Base-by-base conservation (phyloP, 2,797 vertebrate genomes). In the Periparus ater region DNA sequence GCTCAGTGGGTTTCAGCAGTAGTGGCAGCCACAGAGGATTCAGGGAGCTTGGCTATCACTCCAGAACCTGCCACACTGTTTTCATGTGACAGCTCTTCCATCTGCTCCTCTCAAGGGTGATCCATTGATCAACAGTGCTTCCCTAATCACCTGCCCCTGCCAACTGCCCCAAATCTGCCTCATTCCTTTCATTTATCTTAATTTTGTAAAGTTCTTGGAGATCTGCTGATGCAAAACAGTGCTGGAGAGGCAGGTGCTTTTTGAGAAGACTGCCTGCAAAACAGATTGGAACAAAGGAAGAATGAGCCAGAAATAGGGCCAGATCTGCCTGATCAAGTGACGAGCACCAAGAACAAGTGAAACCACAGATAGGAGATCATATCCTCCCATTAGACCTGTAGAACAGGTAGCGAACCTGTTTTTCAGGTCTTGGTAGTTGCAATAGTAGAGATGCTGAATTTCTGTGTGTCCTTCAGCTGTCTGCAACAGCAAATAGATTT, bases 401-500 rank as follows among this genome's bases (percentile, higher is more conserved):
- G 89, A 92, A 68, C 91, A 77, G 84, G 77, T 78, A 90, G 85
- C 1, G 2, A 95, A 87, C 77, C 53, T 9, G 87, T 83, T 92
- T 91, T 92, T 91, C 96, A 81, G 66, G 81, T 92, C 72, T 70
- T 61, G 22, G 40, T 38, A 78, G 34, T 8, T 72, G 57, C 50
- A 77, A 3, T 51, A 50, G 30, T 51, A 93, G 74, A 71, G 30
- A 25, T 77, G 27, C 45, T 68, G 72, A 68, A 63, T 75, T 85
- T 95, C 50, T 83, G 9, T 71, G 55, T 68, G 68, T 79, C 65
- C 75, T 93, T 89, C 61, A 77, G 38, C 34, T 88, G 61, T 65
- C 84, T 75, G 48, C 36, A 89, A 32, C 30, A 86, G 34, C 77
- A 89, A 85, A 70, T 15, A 55, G 0, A 6, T 53, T 54, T 77